Evolutionary conservation across 1,140 invertebrate genomes (phyloP).

Genomic region (Amphibalanus amphitrite): DNA sequence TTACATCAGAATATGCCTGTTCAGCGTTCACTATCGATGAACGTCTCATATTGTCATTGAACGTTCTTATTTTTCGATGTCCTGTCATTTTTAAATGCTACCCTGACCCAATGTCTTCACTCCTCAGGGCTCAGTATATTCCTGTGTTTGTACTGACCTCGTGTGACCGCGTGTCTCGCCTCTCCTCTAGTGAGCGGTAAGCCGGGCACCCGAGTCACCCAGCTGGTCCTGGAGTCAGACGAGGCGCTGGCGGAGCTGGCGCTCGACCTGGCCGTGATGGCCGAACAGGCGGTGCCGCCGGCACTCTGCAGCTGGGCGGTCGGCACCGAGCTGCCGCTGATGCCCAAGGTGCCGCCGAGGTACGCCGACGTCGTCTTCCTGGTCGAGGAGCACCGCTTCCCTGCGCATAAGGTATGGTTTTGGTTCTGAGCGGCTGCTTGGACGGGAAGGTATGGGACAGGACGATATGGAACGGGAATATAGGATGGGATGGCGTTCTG

Average conservation of each 20-base stretch:
- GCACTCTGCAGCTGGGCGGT: conserved; percentile 23
- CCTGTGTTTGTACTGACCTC: too few relatives aligned
- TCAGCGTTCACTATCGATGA: too few relatives aligned
- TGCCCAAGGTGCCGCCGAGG: conserved; percentile 19
- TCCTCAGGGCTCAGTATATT: too few relatives aligned
- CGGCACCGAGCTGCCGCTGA: conserved; percentile 26
- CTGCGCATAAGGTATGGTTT: conserved; percentile 30
- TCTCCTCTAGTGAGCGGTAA: conserved; percentile 26
- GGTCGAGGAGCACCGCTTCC: conserved; percentile 28
- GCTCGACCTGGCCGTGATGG: conserved; percentile 27
- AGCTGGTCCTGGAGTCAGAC: conserved; percentile 24
- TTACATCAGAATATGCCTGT: too few relatives aligned
- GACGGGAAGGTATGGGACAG: background rate
- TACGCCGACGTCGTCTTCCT: conserved; percentile 30
- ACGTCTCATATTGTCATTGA: too few relatives aligned
- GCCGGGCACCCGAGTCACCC: conserved; percentile 27
- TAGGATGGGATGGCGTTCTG: too few relatives aligned
- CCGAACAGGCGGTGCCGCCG: conserved; percentile 27
- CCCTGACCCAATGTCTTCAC: too few relatives aligned
- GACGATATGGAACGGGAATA: too few relatives aligned
- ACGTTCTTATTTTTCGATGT: too few relatives aligned
- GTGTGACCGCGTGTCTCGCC: too few relatives aligned
- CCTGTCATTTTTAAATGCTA: too few relatives aligned
- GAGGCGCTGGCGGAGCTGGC: conserved; percentile 20
- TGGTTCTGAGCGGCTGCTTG: too few relatives aligned